These are phyloP conservation scores for Turritopsis dohrnii DNA, from an alignment of 30 jellyfish, hydroid and myxozoan genomes.

Conservation along the genomic window DNA sequence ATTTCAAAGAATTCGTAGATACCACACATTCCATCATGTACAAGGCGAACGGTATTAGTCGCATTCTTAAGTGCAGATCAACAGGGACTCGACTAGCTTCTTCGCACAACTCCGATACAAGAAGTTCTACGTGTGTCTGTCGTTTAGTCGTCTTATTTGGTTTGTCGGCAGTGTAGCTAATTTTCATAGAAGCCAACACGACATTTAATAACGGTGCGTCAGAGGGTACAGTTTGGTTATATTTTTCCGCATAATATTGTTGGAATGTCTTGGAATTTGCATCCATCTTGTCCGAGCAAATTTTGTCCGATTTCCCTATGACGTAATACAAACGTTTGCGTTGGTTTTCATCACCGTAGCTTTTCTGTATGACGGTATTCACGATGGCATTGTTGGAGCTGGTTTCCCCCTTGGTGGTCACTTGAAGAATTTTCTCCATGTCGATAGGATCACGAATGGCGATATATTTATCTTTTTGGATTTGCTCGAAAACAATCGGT, in stretches of 20 bases:
- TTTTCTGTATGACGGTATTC: slow-evolving; percentile 45
- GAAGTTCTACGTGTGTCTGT: slow-evolving; percentile 10
- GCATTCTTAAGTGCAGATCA: slow-evolving; percentile 52
- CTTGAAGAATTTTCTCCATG: not conserved
- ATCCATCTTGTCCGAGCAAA: slow-evolving; percentile 8
- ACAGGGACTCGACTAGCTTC: slow-evolving; percentile 46
- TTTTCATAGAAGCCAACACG: slow-evolving; percentile 18
- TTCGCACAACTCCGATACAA: slow-evolving; percentile 67
- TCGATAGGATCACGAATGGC: not conserved
- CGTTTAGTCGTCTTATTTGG: not conserved
- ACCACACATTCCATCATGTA: slow-evolving; percentile 45
- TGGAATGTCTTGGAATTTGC: slow-evolving; percentile 43
- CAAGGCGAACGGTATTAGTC: slow-evolving; percentile 50
- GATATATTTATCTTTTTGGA: not conserved
- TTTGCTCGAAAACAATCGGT: not conserved
- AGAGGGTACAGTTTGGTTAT: slow-evolving; percentile 22
- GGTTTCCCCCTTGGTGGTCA: not conserved
- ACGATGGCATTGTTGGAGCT: not conserved
- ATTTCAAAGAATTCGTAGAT: slow-evolving; percentile 45
- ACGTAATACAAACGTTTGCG: slow-evolving; percentile 38
- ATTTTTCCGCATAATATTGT: slow-evolving; percentile 47
- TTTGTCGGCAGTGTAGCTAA: slow-evolving; percentile 36
- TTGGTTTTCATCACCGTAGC: slow-evolving; percentile 24
- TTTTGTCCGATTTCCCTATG: slow-evolving; percentile 2
- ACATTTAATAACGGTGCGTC: slow-evolving; percentile 49